Evolutionary conservation across 64 coral and sea anemone genomes (phyloP), one percentile per base, ranked within the genome.

Genomic region (Montipora foliosa): DNA sequence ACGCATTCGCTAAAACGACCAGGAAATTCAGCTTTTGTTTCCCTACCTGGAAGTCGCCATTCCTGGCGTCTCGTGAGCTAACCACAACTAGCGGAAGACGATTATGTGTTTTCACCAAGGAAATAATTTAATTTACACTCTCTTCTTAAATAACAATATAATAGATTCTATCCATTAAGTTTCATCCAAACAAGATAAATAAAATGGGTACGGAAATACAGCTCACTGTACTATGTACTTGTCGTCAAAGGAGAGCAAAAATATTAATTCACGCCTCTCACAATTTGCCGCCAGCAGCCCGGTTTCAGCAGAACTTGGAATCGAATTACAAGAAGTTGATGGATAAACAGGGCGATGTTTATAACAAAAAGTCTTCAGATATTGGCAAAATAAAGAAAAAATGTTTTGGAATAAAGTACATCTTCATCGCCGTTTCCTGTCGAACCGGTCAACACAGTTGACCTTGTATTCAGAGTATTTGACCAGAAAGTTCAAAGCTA

Each of bases 71-170:
- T 55, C 3, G 14, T 12, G 53, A 64, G 13, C 9, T 14, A 5
- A 71, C 5, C 17, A 71, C 17, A 71, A 20, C 19, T 8, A 71
- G 5, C 20, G 68, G 20, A 71, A 64, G 14, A 71, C 14, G 60
- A 64, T 6, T 64, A 64, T 12, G 8, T 64, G 60, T 12, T 64
- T 64, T 15, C 9, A 14, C 13, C 0, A 76, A 50, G 17, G 25
- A 82, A 82, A 82, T 82, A 82, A 82, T 82, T 82, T 82, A 82
- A 82, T 82, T 64, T 57, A 64, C 14, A 3, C 55, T 64, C 29
- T 45, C 12, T 81, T 9, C 47, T 64, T 82, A 82, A 82, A 82
- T 82, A 82, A 57, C 10, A 61, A 57, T 44, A 64, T 15, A 44
- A 15, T 62, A 64, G 57, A 62, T 17, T 0, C 16, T 71, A 64